Evolutionary conservation across 2,113 vertebrate species (phyloP), one percentile per base, ranked within the genome.

Genomic region (Tychaedon coryphoeus): DNA sequence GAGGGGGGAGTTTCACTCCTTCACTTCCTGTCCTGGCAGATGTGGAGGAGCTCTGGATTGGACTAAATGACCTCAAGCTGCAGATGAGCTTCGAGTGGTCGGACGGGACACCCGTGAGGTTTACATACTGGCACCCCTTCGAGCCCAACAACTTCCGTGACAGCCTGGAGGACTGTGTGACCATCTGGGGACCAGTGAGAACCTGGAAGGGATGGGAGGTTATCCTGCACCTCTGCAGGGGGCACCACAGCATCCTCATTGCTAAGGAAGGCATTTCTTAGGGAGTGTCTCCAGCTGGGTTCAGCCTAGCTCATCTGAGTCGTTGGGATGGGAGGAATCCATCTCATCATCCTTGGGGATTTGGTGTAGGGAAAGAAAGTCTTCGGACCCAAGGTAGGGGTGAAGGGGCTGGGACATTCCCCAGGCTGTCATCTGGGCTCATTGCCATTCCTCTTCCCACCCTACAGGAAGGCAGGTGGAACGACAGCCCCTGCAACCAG

Each of bases 41-140:
- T 20, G 97, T 99, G 42, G 99, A 99, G 69, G 99, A 99, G 96
- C 97, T 99, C 31, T 99, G 99, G 99, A 98, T 99, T 14, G 99
- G 99, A 31, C 98, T 99, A 24, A 99, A 99, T 8, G 99, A 99
- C 88, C 98, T 98, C 36, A 98, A 98, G 38, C 99, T 99, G 96
- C 99, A 99, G 97, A 99, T 99, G 99, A 99, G 99, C 96, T 99
- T 99, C 3, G 99, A 99, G 89, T 99, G 99, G 99, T 99, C 99
- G 0, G 99, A 99, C 9, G 98, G 98, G 92, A 99, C 99, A 0
- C 98, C 98, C 0, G 99, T 99, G 96, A 98, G 98, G 96, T 99
- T 99, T 95, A 99, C 99, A 0, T 98, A 98, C 95, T 99, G 99
- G 99, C 99, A 99, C 66, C 99, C 99, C 4, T 99, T 98, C 12